Conservation (phyloP, 2,797 vertebrate genomes). For the Taeniopygia guttata region DNA sequence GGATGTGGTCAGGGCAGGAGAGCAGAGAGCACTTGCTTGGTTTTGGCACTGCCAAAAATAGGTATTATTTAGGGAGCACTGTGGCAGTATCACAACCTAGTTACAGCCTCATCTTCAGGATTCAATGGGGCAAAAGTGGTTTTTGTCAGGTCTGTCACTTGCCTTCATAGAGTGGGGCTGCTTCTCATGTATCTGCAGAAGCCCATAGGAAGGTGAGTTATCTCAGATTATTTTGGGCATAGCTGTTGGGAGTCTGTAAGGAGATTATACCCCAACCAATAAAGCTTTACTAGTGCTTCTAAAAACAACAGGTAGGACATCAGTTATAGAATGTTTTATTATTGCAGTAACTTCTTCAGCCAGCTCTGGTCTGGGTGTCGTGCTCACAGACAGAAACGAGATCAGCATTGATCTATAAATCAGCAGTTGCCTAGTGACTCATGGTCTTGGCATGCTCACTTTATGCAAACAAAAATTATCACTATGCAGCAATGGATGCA, state of each 20-base stretch:
- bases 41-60: background rate
- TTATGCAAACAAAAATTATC: constrained; percentile 38
- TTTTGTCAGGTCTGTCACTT: background rate
- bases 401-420: constrained; percentile 55
- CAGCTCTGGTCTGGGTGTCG: background rate
- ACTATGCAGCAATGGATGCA: constrained; percentile 8
- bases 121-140: background rate
- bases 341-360: background rate
- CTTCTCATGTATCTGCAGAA: background rate
- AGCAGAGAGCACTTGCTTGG: background rate
- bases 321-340: background rate
- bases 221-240: background rate
- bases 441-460: constrained; percentile 7
- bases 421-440: constrained; percentile 56
- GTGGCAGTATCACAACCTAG: background rate
- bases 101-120: background rate
- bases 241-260: background rate
- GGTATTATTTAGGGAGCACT: background rate
- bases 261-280: background rate
- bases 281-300: background rate
- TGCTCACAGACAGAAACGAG: constrained; percentile 25
- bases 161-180: background rate
- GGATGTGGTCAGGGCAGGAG: background rate
- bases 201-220: background rate
- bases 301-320: background rate